A percentile compares a stretch with the other conserved stretches of the same genome.
Conservation (phyloP, 2,888 invertebrate genomes). For the Belgica antarctica region DNA sequence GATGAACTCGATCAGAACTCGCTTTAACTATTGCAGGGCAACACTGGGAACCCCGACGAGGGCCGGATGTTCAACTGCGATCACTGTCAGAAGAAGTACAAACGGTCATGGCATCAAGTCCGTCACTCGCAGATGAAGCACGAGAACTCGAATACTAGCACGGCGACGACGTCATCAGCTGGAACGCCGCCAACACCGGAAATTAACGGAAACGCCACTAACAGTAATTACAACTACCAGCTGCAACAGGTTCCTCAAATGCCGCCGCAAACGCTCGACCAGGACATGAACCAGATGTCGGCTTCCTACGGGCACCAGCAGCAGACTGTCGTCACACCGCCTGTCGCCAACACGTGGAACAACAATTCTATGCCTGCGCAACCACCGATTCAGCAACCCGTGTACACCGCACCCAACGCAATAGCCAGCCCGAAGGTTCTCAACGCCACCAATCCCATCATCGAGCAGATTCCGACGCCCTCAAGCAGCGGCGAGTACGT, state of each 20-base stretch:
- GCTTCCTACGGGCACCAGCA: background rate
- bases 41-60: slow-evolving; percentile 37
- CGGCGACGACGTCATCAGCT: slow-evolving; percentile 30
- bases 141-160: slow-evolving; percentile 35
- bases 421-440: background rate
- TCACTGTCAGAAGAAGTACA: slow-evolving; percentile 41
- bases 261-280: background rate
- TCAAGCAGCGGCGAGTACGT: slow-evolving; percentile 1
- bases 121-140: slow-evolving; percentile 43
- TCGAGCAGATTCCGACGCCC: background rate
- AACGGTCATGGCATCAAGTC: slow-evolving; percentile 40
- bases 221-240: background rate
- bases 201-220: slow-evolving; percentile 29
- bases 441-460: background rate
- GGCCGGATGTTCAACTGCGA: slow-evolving; percentile 36
- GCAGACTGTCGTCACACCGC: background rate
- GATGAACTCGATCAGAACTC: background rate
- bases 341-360: background rate
- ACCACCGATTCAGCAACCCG: background rate
- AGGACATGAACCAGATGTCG: background rate
- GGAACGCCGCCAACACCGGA: slow-evolving; percentile 34
- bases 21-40: slow-evolving; percentile 7
- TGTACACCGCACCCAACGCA: background rate
- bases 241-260: background rate
- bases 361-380: background rate